These are phyloP conservation scores for Trichomalopsis sarcophagae DNA, from an alignment of 1,140 invertebrate genomes.

Conservation along the genomic window DNA sequence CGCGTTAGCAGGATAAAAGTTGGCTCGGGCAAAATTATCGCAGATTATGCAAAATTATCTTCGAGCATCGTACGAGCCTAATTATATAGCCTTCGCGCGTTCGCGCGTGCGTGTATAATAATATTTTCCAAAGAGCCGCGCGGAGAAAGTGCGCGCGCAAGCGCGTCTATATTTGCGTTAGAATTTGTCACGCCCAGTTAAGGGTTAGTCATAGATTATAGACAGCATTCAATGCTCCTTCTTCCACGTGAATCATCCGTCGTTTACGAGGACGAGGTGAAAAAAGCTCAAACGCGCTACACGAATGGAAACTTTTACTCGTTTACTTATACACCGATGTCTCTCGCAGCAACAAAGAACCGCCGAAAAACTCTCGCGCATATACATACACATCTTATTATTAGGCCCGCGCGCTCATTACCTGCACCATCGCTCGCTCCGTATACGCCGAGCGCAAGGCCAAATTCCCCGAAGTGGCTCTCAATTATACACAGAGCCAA, in stretches of 20 bases:
- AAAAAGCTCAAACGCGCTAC: not conserved
- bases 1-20: not conserved
- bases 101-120: not conserved
- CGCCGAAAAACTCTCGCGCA: not conserved
- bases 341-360: not conserved
- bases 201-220: constrained; percentile 45
- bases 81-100: constrained; percentile 27
- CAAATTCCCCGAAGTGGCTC: constrained; percentile 27
- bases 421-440: not conserved
- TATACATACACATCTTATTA: constrained; percentile 18
- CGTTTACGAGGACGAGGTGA: not conserved
- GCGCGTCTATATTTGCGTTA: constrained; percentile 34
- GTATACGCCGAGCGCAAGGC: constrained; percentile 5
- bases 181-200: constrained; percentile 49
- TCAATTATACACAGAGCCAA: not conserved
- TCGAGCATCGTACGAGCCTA: not conserved
- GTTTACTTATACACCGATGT: no score
- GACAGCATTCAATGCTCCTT: not conserved
- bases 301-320: no score
- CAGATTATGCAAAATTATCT: constrained; percentile 12
- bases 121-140: not conserved
- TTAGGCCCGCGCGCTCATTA: constrained; percentile 31
- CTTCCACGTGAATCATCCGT: not conserved
- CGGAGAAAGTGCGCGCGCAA: constrained; percentile 30
- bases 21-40: not conserved